Base-by-base conservation (phyloP, 1,140 invertebrate genomes). In the Plectrocnemia conspersa region DNA sequence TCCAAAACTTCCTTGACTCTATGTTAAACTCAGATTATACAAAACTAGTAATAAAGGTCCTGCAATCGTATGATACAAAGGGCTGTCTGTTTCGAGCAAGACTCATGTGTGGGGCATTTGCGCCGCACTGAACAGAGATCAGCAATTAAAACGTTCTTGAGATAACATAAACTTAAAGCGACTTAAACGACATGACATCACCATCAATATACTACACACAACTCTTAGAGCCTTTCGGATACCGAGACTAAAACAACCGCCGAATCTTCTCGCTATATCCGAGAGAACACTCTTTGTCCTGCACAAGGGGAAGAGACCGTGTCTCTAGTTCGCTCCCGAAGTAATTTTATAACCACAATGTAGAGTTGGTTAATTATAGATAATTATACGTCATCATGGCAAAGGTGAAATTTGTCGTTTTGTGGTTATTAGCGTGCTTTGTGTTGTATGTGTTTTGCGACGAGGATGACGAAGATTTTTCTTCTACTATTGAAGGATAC, bases 131-230 rank as follows among this genome's bases (percentile, higher is more conserved):
- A 47, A 38, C 33, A 35, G 33, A 35, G 33, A 50, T 50, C 47
- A 24, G 33, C 47, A 50, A 50, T 50, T 50, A 50, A 50, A 50
- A 38, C 45, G 29, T n/a, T 16, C 33, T 22, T 15, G 16, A 13
- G 3, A 50, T 38, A 50, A 21, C 13, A 38, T n/a, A 6, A 10
- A 22, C 19, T 13, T 35, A 21, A 38, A 29, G 13, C 32, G 33
- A 15, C 47, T 50, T 27, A 16, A 35, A 32, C 38, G 47, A 36
- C 47, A 50, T 38, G 44, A 47, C 47, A 50, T 50, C 47, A 38
- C 33, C 47, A 50, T 15, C 33, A 38, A 25, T 21, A 23, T 16
- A 15, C 15, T 36, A 11, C 15, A 16, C 10, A 27, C 13, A 19
- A 38, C 33, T n/a, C 22, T 24, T 38, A 50, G n/a, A 22, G 10